Evolutionary conservation across 2,797 vertebrate genomes (phyloP).

Genomic region (Crenichthys baileyi): DNA sequence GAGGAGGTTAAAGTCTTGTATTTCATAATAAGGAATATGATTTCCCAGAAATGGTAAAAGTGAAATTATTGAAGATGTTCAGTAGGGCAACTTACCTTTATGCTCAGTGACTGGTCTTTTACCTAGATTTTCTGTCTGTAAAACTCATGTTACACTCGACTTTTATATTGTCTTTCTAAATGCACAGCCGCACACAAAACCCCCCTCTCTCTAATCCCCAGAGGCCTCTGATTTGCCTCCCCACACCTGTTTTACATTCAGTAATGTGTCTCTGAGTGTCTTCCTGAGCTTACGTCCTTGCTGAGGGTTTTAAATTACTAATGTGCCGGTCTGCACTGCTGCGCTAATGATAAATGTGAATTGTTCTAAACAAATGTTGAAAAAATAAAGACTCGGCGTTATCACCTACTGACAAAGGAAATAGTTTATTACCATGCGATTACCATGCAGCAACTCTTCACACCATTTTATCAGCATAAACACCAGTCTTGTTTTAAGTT

Average conservation of each 20-base stretch:
- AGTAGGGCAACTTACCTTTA: neutral
- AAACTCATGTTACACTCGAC: constrained; percentile 5
- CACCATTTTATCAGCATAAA: constrained; percentile 3
- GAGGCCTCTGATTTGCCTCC: constrained; percentile 38
- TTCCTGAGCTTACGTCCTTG: constrained; percentile 33
- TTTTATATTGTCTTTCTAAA: constrained; percentile 27
- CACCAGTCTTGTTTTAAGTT: constrained; percentile 6
- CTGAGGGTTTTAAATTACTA: constrained; percentile 28
- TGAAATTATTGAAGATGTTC: neutral
- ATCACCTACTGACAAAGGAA: neutral
- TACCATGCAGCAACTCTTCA: neutral
- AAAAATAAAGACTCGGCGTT: constrained; percentile 8
- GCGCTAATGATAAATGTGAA: neutral
- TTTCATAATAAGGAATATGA: neutral
- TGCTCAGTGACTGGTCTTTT: neutral
- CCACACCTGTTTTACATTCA: constrained; percentile 61
- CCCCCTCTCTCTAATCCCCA: constrained; percentile 31
- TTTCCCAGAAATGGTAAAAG: neutral
- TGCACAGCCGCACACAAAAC: constrained; percentile 12
- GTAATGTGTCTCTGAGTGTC: constrained; percentile 43
- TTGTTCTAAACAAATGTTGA: constrained; percentile 4
- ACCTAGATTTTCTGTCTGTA: neutral
- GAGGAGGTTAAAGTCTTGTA: constrained; percentile 7
- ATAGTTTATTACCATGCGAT: neutral
- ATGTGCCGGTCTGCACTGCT: constrained; percentile 15